phyloP scores from a whole-genome alignment of 1,140 invertebrate genomes.

The Lucilia sericata region DNA sequence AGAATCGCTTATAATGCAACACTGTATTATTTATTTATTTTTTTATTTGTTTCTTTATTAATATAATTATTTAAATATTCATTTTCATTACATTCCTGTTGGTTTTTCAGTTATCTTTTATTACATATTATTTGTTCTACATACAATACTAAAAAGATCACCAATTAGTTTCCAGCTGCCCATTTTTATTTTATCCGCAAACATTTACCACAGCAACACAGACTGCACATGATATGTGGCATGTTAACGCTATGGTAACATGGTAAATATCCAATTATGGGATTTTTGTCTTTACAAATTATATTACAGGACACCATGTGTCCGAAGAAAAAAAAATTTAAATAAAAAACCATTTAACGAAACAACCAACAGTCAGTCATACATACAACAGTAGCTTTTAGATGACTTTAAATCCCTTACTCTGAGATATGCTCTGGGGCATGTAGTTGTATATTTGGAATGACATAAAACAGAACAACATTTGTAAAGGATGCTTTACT shows the following conservation, averaged over 20 bases:
- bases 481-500: background rate
- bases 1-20: conserved; percentile 29
- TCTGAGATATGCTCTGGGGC: background rate
- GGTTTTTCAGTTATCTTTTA: background rate
- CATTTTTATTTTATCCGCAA: background rate
- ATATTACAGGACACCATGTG: background rate
- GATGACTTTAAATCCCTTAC: background rate
- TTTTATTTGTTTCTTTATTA: background rate
- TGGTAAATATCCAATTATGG: conserved; percentile 24
- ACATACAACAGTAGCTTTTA: background rate
- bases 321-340: background rate
- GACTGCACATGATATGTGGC: background rate
- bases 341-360: background rate
- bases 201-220: background rate
- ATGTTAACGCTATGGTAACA: background rate
- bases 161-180: conserved; percentile 22
- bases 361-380: background rate
- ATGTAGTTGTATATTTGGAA: background rate
- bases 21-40: background rate
- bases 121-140: background rate
- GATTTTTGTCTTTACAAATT: background rate
- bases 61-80: background rate
- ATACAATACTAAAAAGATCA: conserved; percentile 17
- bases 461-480: background rate
- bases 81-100: background rate